A percentile compares a stretch with the other conserved stretches of the same genome.
Conservation (phyloP, 2,113 vertebrate species). For the Hypocryptadius cinnamomeus region DNA sequence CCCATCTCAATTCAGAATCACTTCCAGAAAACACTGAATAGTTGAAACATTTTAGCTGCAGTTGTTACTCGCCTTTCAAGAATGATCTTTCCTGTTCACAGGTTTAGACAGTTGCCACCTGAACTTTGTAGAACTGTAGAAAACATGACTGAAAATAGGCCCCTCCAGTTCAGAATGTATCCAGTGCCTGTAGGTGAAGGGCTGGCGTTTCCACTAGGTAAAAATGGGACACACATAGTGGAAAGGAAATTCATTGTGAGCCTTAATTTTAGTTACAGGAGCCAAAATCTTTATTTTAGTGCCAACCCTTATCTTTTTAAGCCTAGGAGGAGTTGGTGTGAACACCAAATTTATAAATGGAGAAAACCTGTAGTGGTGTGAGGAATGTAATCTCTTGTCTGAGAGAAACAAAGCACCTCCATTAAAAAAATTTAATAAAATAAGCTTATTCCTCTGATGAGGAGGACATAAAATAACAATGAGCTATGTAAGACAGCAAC, state of each 20-base stretch:
- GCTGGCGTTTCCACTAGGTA: neutral
- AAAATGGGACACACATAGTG: neutral
- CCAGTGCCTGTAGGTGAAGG: constrained; percentile 24
- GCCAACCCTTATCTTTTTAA: constrained; percentile 38
- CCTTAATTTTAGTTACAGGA: constrained; percentile 64
- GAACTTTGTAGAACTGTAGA: neutral
- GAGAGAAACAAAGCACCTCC: constrained; percentile 39
- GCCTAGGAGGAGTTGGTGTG: constrained; percentile 1
- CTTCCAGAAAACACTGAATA: neutral
- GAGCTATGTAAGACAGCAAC: neutral
- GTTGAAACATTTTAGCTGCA: neutral
- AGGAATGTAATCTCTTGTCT: constrained; percentile 36
- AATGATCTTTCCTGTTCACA: neutral
- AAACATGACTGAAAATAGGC: neutral
- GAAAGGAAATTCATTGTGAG: constrained; percentile 15
- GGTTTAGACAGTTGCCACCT: neutral
- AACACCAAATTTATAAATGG: neutral
- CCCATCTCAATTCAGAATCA: neutral
- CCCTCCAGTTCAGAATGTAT: neutral
- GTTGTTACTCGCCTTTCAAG: neutral
- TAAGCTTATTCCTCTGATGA: neutral
- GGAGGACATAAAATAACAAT: neutral
- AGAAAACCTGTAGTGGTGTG: neutral
- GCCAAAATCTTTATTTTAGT: constrained; percentile 49
- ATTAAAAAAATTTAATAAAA: neutral